Percentiles rank a stretch among this genome's conserved stretches.
These are phyloP conservation scores for Lamellibrachia satsuma DNA, from an alignment of 2,888 invertebrate genomes.

Conservation along the genomic window DNA sequence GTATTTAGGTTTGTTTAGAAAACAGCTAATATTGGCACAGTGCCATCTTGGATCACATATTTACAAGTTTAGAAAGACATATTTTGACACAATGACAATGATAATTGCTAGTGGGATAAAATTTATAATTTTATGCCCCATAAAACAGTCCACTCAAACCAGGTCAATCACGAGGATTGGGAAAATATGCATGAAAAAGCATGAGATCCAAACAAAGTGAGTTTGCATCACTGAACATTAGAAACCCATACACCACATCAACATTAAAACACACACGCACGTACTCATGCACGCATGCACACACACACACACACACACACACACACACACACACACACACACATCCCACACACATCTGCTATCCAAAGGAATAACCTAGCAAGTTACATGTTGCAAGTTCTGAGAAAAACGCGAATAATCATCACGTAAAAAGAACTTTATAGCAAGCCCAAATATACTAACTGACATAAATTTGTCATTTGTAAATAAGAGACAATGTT, in stretches of 20 bases:
- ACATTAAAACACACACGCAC: too few relatives aligned
- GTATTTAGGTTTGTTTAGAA: background rate
- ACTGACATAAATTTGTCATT: too few relatives aligned
- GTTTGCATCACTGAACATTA: background rate
- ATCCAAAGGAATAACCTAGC: too few relatives aligned
- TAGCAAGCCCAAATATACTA: too few relatives aligned
- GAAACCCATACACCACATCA: background rate
- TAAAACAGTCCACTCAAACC: background rate
- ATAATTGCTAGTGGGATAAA: background rate
- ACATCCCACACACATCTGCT: background rate
- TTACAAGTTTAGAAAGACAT: background rate
- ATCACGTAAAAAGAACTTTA: too few relatives aligned
- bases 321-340: background rate
- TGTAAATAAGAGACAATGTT: too few relatives aligned
- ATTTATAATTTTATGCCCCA: background rate
- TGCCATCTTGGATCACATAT: background rate
- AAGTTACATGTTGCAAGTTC: too few relatives aligned
- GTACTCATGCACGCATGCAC: too few relatives aligned
- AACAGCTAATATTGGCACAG: background rate
- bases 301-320: too few relatives aligned
- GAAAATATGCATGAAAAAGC: background rate
- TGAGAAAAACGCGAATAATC: too few relatives aligned
- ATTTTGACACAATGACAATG: background rate
- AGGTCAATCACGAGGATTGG: background rate
- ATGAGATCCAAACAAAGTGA: background rate